Conservation (phyloP, 2,113 vertebrate species). For the Ornithorhynchus anatinus region DNA sequence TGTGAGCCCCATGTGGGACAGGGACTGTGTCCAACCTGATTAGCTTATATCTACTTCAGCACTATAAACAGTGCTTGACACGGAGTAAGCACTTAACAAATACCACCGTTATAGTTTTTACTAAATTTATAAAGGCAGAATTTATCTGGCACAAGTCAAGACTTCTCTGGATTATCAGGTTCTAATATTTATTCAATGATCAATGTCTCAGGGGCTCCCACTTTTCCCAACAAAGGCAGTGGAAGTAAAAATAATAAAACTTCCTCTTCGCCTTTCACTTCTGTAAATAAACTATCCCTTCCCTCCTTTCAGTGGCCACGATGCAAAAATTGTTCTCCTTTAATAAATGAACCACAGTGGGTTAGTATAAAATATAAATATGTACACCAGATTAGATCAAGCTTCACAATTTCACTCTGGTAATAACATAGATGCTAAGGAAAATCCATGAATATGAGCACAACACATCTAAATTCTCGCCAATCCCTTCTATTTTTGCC, state of each 20-base stretch:
- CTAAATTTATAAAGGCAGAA: conserved; percentile 25
- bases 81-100: too few species aligned
- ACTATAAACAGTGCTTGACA: too few species aligned
- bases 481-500: neutral
- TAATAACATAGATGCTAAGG: neutral
- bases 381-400: neutral
- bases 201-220: conserved; percentile 14
- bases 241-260: neutral
- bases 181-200: conserved; percentile 7
- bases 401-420: neutral
- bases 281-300: neutral
- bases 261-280: neutral
- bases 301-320: neutral
- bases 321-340: neutral
- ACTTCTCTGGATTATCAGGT: neutral
- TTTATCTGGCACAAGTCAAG: too few species aligned
- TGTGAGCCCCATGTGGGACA: too few species aligned
- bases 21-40: too few species aligned
- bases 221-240: conserved; percentile 21
- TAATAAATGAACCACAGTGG: neutral
- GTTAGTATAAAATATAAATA: neutral
- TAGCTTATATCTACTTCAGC: too few species aligned
- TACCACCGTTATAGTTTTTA: too few species aligned
- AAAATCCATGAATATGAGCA: neutral
- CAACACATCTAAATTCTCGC: neutral